phyloP scores from a whole-genome alignment of 1,140 invertebrate genomes.

The Brachionus angularis region DNA sequence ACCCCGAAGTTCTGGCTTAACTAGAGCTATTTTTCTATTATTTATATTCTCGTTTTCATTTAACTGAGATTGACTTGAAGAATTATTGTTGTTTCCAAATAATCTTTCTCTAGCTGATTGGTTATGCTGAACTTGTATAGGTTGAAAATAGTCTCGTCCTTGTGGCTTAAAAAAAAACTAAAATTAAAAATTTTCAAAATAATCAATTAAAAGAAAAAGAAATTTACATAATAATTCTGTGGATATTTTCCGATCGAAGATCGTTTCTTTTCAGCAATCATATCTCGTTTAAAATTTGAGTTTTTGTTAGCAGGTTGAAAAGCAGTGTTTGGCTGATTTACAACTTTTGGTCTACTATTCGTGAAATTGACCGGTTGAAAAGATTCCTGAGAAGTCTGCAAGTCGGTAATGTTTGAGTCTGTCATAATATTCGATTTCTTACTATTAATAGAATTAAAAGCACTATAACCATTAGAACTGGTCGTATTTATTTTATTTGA shows the following conservation, averaged over 20 bases:
- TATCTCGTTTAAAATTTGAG: slow-evolving; percentile 11
- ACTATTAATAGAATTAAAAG: slow-evolving; percentile 33
- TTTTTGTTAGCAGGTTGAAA: slow-evolving; percentile 1
- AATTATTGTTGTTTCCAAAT: slow-evolving; percentile 18
- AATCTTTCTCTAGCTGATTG: slow-evolving; percentile 37
- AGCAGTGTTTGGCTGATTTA: not conserved
- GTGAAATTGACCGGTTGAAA: slow-evolving; percentile 39
- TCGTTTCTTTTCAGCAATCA: slow-evolving; percentile 33
- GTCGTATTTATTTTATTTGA: slow-evolving; percentile 15
- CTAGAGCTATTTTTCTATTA: slow-evolving; percentile 36
- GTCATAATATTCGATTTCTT: slow-evolving; percentile 15
- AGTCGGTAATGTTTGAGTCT: slow-evolving; percentile 1
- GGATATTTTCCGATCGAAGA: slow-evolving; percentile 36
- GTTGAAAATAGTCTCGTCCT: slow-evolving; percentile 23
- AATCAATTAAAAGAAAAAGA: not conserved
- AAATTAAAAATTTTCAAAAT: not conserved
- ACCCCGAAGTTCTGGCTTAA: slow-evolving; percentile 29
- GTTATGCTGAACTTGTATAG: slow-evolving; percentile 16
- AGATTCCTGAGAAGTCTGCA: not conserved
- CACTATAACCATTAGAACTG: not conserved
- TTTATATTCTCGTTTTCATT: not conserved
- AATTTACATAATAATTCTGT: slow-evolving; percentile 23
- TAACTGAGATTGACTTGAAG: slow-evolving; percentile 9
- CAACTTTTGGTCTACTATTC: slow-evolving; percentile 1
- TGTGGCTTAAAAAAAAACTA: slow-evolving; percentile 15